These are phyloP conservation scores for Aphodius sticticus DNA, from an alignment of 2,888 invertebrate species.

Conservation along the genomic window DNA sequence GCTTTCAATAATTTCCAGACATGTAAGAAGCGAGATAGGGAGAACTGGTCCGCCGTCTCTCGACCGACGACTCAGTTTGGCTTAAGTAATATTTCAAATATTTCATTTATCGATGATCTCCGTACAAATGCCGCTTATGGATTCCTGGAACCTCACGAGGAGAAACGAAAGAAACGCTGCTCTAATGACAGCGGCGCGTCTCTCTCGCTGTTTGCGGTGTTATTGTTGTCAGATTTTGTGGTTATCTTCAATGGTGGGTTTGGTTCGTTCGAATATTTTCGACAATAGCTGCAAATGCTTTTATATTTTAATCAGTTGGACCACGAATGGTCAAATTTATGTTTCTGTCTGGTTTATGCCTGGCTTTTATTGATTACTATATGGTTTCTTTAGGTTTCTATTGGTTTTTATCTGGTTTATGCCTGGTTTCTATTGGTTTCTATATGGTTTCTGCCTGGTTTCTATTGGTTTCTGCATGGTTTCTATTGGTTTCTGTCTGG, in stretches of 20 bases:
- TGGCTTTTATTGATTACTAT: too few species aligned
- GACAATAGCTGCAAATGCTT: not conserved
- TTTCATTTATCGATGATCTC: conserved; percentile 4
- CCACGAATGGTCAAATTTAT: too few species aligned
- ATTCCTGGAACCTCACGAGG: not conserved
- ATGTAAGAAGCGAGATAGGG: not conserved
- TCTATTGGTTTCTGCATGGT: too few species aligned
- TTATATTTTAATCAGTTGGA: not conserved
- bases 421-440: too few species aligned
- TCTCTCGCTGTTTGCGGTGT: not conserved
- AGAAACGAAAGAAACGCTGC: not conserved
- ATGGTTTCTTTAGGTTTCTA: too few species aligned
- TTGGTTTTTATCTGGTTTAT: too few species aligned
- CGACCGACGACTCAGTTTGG: not conserved
- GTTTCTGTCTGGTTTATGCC: too few species aligned
- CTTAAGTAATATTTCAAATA: conserved; percentile 4
- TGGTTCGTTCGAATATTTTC: not conserved
- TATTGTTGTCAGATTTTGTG: not conserved
- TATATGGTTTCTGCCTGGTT: too few species aligned
- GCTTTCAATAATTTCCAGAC: not conserved
- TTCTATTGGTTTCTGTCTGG: too few species aligned
- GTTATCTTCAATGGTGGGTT: not conserved
- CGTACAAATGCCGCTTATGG: conserved; percentile 4
- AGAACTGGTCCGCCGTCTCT: not conserved
- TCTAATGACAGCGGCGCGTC: not conserved